phyloP scores from a whole-genome alignment of 2,113 vertebrate species.

The Catagonus wagneri region DNA sequence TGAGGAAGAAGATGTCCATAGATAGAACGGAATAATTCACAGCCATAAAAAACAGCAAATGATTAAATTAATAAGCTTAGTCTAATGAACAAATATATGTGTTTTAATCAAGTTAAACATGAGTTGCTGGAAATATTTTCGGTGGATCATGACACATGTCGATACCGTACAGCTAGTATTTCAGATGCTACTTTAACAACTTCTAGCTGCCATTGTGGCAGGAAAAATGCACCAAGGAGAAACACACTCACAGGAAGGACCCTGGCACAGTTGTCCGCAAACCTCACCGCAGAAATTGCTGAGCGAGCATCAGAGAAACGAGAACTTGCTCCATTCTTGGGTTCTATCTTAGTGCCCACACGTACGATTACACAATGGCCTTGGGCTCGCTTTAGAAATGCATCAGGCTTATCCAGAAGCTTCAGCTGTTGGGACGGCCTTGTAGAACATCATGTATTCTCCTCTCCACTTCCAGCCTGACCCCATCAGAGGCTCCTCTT shows the following conservation, averaged over 20 bases:
- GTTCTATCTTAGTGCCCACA: slow-evolving; percentile 41
- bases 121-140: not conserved
- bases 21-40: no score
- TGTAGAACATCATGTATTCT: slow-evolving; percentile 21
- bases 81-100: no score
- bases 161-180: not conserved
- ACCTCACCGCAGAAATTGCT: slow-evolving; percentile 45
- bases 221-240: not conserved
- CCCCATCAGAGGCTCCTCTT: slow-evolving; percentile 17
- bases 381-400: slow-evolving; percentile 73
- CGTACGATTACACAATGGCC: slow-evolving; percentile 72
- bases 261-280: slow-evolving; percentile 43
- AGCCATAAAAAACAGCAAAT: no score
- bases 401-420: slow-evolving; percentile 64
- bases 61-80: no score
- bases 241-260: slow-evolving; percentile 5
- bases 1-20: no score
- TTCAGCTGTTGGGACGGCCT: not conserved
- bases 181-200: not conserved
- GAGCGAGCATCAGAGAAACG: slow-evolving; percentile 55
- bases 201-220: accelerated
- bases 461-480: slow-evolving; percentile 68
- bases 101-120: slow-evolving; percentile 9
- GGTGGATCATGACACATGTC: not conserved
- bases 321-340: slow-evolving; percentile 38